Conservation (phyloP, 2,113 vertebrate species). For the Eretmodus cyanostictus region DNA sequence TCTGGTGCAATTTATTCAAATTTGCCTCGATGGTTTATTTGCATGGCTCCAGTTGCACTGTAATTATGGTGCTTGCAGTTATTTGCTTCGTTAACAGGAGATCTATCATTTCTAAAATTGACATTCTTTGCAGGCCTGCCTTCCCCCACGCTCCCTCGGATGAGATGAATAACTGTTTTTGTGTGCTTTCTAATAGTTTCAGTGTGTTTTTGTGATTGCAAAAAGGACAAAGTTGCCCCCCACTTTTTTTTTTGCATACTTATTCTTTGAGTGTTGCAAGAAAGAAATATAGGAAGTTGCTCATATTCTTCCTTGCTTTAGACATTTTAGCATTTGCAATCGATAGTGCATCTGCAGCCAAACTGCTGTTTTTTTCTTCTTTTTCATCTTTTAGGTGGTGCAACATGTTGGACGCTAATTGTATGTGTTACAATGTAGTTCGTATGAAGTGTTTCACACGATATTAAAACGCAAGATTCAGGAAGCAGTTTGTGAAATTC, state of each 20-base stretch:
- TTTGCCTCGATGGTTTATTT: slow-evolving; percentile 15
- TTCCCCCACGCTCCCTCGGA: not conserved
- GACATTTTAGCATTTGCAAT: not conserved
- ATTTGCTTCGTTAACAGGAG: not conserved
- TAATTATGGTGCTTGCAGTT: not conserved
- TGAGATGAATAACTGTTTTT: not conserved
- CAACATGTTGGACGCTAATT: not conserved
- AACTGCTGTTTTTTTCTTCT: not conserved
- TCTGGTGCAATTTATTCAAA: not conserved
- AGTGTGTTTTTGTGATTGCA: not conserved
- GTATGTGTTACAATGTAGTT: not conserved
- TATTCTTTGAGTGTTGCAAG: not conserved
- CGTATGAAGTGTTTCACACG: not conserved
- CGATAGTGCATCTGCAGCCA: not conserved
- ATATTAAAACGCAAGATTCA: not conserved
- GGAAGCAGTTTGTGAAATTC: not conserved
- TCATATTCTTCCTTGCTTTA: not conserved
- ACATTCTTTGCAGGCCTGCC: not conserved
- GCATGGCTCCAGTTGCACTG: not conserved
- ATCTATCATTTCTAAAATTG: not conserved
- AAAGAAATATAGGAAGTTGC: not conserved
- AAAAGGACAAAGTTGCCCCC: not conserved
- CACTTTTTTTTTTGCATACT: not conserved
- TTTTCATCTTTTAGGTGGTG: not conserved
- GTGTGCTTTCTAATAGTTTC: not conserved